phyloP scores from a whole-genome alignment of 2,888 invertebrate genomes.

The Cephus sareptanus region DNA sequence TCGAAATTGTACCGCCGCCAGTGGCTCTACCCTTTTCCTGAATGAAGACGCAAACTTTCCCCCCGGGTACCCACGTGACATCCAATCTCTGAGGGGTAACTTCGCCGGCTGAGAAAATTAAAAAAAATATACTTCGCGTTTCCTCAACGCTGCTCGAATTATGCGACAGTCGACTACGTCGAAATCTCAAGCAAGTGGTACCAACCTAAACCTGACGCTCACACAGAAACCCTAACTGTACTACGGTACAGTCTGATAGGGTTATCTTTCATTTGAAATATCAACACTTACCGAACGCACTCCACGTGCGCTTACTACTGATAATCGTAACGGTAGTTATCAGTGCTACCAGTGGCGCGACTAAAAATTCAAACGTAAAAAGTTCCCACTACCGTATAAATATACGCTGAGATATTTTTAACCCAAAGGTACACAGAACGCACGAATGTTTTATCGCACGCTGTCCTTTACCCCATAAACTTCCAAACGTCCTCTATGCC shows the following conservation, averaged over 20 bases:
- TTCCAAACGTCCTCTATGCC: slow-evolving; percentile 45
- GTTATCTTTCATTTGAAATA: not conserved
- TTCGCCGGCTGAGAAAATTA: not conserved
- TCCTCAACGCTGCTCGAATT: not conserved
- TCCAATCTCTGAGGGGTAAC: not conserved
- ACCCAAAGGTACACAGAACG: slow-evolving; percentile 44
- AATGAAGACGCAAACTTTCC: slow-evolving; percentile 54
- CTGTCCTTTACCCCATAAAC: slow-evolving; percentile 50
- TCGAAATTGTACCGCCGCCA: slow-evolving; percentile 55
- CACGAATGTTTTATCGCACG: slow-evolving; percentile 60
- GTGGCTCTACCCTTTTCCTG: slow-evolving; percentile 45
- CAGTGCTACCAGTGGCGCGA: not conserved
- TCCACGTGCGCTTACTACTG: not conserved
- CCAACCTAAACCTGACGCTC: not conserved
- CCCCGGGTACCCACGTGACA: slow-evolving; percentile 8
- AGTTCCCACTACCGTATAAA: not conserved
- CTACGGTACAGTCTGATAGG: not conserved
- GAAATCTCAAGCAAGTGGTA: not conserved
- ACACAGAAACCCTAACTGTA: not conserved
- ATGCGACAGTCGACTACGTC: not conserved
- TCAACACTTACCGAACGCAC: not conserved
- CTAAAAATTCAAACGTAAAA: not conserved
- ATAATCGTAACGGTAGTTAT: not conserved
- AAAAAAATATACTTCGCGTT: not conserved
- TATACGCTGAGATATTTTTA: slow-evolving; percentile 32